Base-by-base conservation (phyloP, 2,113 vertebrate genomes). In the Dromiciops gliroides region DNA sequence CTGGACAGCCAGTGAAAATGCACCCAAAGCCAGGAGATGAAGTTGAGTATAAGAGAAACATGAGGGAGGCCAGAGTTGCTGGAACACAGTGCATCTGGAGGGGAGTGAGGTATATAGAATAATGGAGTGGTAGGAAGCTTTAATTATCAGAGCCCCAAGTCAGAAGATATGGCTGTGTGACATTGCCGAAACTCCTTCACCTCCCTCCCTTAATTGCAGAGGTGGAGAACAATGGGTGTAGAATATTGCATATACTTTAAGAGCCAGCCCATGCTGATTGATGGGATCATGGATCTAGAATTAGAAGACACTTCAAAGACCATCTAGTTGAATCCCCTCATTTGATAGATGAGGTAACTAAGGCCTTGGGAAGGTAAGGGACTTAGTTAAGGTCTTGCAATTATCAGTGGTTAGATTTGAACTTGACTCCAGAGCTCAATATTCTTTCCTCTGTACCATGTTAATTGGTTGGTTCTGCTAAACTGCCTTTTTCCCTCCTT, bases 331-430 rank as follows among this genome's bases (percentile, higher is more conserved):
- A 51, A 92, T 9, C 10, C 50, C 56, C 24, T 25, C 23, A 31
- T 83, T 92, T 93, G 5, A n/a, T 56, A 95, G 48, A 93, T 24
- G 24, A 92, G 90, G 50, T 90, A 93, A 24, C 25, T 25, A 28
- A 47, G 37, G 37, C 1, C 25, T 50, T 14, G 25, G 3, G n/a
- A 51, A 16, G 11, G 25, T 51, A 49, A 56, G 47, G 50, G 90
- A 83, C 2, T 9, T 56, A 25, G 23, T 49, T 8, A 28, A 19
- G 53, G 50, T 56, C 83, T 56, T 14, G n/a, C 3, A 44, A 75
- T 22, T 67, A 47, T 91, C 12, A 94, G 0, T n/a, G 90, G 37
- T 37, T 44, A 83, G 67, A 44, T 83, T 44, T 83, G 37, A 83
- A 83, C 37, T 37, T 75, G 31, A n/a, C 14, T 75, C 31, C 37